A percentile compares a stretch with the other conserved stretches of the same genome.
These are phyloP conservation scores for Drosophila peninsularis DNA, from an alignment of 2,888 invertebrate genomes.

Conservation along the genomic window DNA sequence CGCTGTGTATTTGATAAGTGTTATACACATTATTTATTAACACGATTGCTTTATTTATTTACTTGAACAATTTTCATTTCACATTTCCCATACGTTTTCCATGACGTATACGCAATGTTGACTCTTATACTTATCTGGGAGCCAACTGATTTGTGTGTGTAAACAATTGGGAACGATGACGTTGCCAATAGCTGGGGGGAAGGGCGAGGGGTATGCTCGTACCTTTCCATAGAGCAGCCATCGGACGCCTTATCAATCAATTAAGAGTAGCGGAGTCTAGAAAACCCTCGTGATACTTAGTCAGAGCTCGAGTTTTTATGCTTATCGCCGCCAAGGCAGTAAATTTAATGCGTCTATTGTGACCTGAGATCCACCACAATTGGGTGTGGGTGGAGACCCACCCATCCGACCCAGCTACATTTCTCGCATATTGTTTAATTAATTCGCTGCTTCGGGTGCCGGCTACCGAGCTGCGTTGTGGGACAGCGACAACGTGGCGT, in stretches of 20 bases:
- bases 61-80: slow-evolving; percentile 62
- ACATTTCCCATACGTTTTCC: slow-evolving; percentile 54
- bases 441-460: slow-evolving; percentile 49
- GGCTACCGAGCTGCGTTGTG: slow-evolving; percentile 34
- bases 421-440: slow-evolving; percentile 61
- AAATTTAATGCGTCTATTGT: slow-evolving; percentile 65
- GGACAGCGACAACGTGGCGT: slow-evolving; percentile 56
- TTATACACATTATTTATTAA: slow-evolving; percentile 49
- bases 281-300: slow-evolving; percentile 20
- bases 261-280: slow-evolving; percentile 12
- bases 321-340: slow-evolving; percentile 60
- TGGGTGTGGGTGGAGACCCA: too few relatives aligned
- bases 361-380: slow-evolving; percentile 14
- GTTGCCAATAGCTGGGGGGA: slow-evolving; percentile 13
- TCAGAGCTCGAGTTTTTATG: slow-evolving; percentile 56
- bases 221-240: slow-evolving; percentile 19
- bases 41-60: slow-evolving; percentile 61
- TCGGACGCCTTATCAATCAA: slow-evolving; percentile 32
- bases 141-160: slow-evolving; percentile 37
- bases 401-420: neutral
- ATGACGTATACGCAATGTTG: slow-evolving; percentile 63
- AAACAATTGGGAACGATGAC: slow-evolving; percentile 43
- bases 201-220: neutral
- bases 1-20: slow-evolving; percentile 20
- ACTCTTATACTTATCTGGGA: slow-evolving; percentile 13